Evolutionary conservation across 1,140 invertebrate genomes (phyloP).

Genomic region (Polypedilum pembai): DNA sequence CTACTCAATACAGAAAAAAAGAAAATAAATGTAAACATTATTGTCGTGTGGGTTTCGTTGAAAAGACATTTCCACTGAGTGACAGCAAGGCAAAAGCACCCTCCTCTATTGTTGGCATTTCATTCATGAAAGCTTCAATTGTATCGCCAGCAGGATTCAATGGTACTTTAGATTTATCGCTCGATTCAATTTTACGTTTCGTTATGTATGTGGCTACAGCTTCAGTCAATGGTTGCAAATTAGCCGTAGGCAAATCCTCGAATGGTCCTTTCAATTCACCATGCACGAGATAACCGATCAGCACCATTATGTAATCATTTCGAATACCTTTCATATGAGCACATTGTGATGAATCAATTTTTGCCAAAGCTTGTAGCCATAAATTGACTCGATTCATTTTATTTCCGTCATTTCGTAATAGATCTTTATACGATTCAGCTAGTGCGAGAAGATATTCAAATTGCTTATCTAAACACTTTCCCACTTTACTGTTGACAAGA

Average conservation of each 20-base stretch:
- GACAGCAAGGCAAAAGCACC: not conserved
- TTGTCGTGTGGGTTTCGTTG: not conserved
- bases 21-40: not conserved
- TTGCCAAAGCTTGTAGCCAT: constrained; percentile 38
- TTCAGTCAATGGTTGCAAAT: constrained; percentile 41
- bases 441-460: not conserved
- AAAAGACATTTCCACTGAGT: constrained; percentile 2
- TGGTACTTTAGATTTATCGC: constrained; percentile 6
- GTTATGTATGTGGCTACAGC: constrained; percentile 25
- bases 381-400: constrained; percentile 2
- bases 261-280: constrained; percentile 41
- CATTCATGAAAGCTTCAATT: constrained; percentile 6
- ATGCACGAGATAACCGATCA: constrained; percentile 35
- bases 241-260: constrained; percentile 42
- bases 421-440: not conserved
- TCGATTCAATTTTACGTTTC: not conserved
- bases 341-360: constrained; percentile 34
- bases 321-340: constrained; percentile 37
- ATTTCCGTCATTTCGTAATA: not conserved
- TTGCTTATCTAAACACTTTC: constrained; percentile 11
- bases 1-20: not conserved
- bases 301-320: constrained; percentile 40
- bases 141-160: constrained; percentile 9
- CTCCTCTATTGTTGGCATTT: not conserved
- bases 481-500: not conserved